These are phyloP conservation scores for Mylabris phalerata DNA, from an alignment of 1,140 invertebrate species.

Conservation along the genomic window DNA sequence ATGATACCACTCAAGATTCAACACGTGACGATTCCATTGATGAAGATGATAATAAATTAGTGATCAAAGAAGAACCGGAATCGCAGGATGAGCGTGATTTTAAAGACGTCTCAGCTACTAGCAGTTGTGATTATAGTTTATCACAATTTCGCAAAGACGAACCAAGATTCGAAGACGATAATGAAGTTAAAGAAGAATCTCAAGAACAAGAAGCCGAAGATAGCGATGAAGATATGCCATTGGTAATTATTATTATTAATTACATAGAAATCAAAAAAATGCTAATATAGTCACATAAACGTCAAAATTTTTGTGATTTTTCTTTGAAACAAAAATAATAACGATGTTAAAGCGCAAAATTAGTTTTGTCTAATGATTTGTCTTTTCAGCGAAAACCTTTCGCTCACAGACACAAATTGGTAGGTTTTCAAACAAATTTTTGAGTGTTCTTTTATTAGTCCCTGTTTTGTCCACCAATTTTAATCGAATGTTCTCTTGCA, in stretches of 20 bases:
- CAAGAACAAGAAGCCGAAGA: constrained; percentile 44
- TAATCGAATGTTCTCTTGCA: neutral
- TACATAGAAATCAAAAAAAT: no score
- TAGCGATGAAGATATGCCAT: constrained; percentile 70
- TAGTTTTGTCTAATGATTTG: constrained; percentile 1
- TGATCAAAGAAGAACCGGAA: constrained; percentile 36
- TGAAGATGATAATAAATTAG: constrained; percentile 37
- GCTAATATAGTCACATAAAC: no score
- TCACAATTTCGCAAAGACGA: constrained; percentile 54
- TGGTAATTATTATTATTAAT: constrained; percentile 49
- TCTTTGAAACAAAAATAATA: neutral
- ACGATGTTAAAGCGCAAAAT: neutral
- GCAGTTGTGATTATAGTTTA: constrained; percentile 59
- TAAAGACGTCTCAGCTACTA: constrained; percentile 45
- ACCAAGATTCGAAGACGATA: constrained; percentile 35
- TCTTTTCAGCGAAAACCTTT: constrained; percentile 23
- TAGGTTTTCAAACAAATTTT: constrained; percentile 11
- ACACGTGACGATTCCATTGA: constrained; percentile 30
- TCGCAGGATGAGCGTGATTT: constrained; percentile 36
- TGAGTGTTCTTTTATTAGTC: constrained; percentile 17
- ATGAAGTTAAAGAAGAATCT: constrained; percentile 36
- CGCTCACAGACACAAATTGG: constrained; percentile 21
- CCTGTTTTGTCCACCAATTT: constrained; percentile 18
- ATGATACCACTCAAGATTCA: constrained; percentile 18
- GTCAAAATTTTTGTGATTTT: neutral